Conservation (phyloP, 1,140 invertebrate species). For the Calosoma granatense region DNA sequence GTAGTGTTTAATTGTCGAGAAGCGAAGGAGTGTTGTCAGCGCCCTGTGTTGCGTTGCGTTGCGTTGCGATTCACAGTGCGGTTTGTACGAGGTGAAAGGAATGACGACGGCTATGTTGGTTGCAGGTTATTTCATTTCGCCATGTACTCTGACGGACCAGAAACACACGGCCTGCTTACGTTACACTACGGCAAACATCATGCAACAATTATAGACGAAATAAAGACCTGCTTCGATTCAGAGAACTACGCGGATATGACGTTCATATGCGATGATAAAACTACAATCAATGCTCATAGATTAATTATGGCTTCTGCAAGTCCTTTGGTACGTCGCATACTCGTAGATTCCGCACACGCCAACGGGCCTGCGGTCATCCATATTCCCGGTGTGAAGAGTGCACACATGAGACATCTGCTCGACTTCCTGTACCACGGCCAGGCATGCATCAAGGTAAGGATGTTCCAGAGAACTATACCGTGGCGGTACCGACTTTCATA, state of each 20-base stretch:
- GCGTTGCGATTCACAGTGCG: too few relatives aligned
- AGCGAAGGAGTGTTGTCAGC: too few relatives aligned
- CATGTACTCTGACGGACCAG: constrained; percentile 36
- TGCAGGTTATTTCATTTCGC: constrained; percentile 27
- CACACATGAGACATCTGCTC: constrained; percentile 64
- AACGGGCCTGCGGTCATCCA: constrained; percentile 64
- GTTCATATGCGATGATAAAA: constrained; percentile 67
- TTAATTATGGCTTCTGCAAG: constrained; percentile 74
- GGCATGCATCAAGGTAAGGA: constrained; percentile 65
- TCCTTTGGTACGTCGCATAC: constrained; percentile 62
- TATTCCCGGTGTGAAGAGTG: constrained; percentile 66
- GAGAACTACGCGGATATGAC: constrained; percentile 73
- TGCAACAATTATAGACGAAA: constrained; percentile 76
- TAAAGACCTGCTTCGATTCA: constrained; percentile 70
- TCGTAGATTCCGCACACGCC: constrained; percentile 60
- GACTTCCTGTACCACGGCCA: constrained; percentile 78
- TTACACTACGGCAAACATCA: constrained; percentile 84
- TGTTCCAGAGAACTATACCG: constrained; percentile 14
- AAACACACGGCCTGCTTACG: constrained; percentile 52
- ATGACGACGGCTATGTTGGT: too few relatives aligned
- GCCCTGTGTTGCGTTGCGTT: too few relatives aligned
- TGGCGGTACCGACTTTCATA: constrained; percentile 4
- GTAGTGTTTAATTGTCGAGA: too few relatives aligned
- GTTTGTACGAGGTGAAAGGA: too few relatives aligned
- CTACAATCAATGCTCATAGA: constrained; percentile 62